phyloP scores from a whole-genome alignment of 2,888 invertebrate genomes.

The Trichacis sp. region DNA sequence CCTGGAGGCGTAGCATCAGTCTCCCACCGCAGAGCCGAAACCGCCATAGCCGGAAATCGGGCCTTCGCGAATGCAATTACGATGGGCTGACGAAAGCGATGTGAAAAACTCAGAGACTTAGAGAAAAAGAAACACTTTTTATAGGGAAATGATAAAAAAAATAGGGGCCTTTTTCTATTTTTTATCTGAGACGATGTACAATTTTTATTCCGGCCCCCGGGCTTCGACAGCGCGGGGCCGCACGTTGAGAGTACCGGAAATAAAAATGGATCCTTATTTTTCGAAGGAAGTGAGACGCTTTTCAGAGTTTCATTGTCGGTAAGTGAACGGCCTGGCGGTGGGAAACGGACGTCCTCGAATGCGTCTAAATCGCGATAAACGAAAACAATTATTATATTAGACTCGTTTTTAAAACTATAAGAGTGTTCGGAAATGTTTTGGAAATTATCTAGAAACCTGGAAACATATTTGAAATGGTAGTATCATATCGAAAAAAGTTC shows the following conservation, averaged over 20 bases:
- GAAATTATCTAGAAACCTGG: no score
- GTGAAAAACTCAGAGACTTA: neutral
- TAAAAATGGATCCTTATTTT: neutral
- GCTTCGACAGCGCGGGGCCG: no score
- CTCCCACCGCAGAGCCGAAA: constrained; percentile 69
- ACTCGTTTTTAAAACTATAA: no score
- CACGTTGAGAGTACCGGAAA: neutral
- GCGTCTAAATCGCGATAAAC: no score
- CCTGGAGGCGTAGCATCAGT: constrained; percentile 87
- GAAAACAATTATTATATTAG: no score
- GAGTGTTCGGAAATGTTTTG: no score
- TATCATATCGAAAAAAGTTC: no score
- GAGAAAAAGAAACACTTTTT: neutral
- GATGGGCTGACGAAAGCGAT: neutral
- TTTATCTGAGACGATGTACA: constrained; percentile 2
- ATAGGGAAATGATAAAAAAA: neutral
- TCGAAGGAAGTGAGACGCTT: neutral
- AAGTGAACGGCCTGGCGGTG: neutral
- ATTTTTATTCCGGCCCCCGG: neutral
- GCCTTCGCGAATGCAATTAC: neutral
- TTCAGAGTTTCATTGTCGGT: neutral
- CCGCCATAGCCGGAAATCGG: constrained; percentile 55
- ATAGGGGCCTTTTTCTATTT: constrained; percentile 3
- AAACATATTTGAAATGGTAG: no score
- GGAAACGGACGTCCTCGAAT: neutral